A percentile compares a stretch with the other conserved stretches of the same genome.
These are phyloP conservation scores for Nemapogon koenigi DNA, from an alignment of 2,888 invertebrate species.

Conservation along the genomic window DNA sequence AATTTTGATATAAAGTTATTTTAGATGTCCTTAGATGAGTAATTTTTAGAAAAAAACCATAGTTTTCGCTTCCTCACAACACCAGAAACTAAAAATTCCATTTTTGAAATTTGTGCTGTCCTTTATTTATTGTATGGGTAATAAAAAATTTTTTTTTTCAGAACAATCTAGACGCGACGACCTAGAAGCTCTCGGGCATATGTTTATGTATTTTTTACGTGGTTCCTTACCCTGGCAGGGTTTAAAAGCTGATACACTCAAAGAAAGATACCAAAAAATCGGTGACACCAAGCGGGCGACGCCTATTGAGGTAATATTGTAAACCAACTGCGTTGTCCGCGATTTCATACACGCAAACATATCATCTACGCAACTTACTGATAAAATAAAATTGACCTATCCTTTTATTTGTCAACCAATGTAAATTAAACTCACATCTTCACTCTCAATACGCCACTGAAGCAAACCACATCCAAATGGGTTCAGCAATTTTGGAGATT, in stretches of 20 bases:
- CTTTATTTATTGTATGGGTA: constrained; percentile 13
- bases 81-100: too few relatives aligned
- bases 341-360: neutral
- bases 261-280: constrained; percentile 99
- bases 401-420: neutral
- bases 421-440: too few relatives aligned
- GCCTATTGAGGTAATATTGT: constrained; percentile 89
- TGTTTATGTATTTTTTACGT: constrained; percentile 99
- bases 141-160: constrained; percentile 43
- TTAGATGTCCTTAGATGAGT: too few relatives aligned
- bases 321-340: too few relatives aligned
- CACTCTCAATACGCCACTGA: too few relatives aligned
- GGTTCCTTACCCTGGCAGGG: constrained; percentile 99
- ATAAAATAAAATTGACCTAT: neutral
- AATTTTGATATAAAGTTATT: too few relatives aligned
- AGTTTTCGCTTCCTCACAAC: too few relatives aligned
- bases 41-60: too few relatives aligned
- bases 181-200: constrained; percentile 98
- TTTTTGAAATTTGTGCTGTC: constrained; percentile 15
- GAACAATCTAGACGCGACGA: constrained; percentile 99
- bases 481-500: too few relatives aligned
- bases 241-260: constrained; percentile 98
- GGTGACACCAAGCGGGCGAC: constrained; percentile 99
- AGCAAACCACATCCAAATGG: too few relatives aligned
- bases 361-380: neutral